Conservation (phyloP, 2,113 vertebrate genomes). For the Pluvianellus socialis region DNA sequence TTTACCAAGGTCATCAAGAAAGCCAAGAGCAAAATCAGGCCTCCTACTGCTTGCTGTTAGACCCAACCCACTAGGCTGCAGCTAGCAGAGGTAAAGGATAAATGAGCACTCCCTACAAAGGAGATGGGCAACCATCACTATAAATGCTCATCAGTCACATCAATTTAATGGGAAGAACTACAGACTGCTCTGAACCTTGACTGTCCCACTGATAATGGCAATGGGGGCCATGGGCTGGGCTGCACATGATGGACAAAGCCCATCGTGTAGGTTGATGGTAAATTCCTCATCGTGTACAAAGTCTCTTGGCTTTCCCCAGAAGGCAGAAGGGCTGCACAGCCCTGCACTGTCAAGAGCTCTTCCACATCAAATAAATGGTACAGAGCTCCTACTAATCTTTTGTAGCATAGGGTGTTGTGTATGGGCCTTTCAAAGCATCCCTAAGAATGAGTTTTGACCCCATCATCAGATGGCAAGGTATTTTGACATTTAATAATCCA, state of each 20-base stretch:
- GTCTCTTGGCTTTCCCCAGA: not conserved
- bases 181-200: not conserved
- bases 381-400: not conserved
- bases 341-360: not conserved
- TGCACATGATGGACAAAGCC: not conserved
- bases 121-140: not conserved
- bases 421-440: not conserved
- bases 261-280: fast-evolving
- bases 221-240: not conserved
- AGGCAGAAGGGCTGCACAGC: not conserved
- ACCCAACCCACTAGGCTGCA: not conserved
- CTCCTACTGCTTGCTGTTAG: not conserved
- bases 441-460: not conserved
- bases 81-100: not conserved
- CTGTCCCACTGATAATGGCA: not conserved
- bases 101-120: not conserved
- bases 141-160: not conserved
- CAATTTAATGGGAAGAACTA: not conserved
- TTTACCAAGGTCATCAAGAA: not conserved
- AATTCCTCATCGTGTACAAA: not conserved
- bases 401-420: not conserved
- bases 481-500: not conserved
- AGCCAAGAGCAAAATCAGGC: not conserved
- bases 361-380: not conserved
- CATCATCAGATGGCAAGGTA: not conserved